These are phyloP conservation scores for Diorhabda sublineata DNA, from an alignment of 1,140 invertebrate genomes.

Conservation along the genomic window DNA sequence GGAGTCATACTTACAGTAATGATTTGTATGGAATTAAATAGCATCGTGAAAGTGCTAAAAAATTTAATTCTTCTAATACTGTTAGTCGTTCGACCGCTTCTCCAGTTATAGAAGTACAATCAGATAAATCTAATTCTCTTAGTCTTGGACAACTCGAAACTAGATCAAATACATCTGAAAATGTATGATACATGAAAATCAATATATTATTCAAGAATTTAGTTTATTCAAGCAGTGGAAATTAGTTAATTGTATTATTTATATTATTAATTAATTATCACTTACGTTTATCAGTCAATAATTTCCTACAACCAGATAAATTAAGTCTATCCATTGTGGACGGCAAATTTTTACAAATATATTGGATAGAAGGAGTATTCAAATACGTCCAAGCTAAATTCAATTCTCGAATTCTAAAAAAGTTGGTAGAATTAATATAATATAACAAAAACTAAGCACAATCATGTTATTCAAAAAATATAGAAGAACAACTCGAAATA, in stretches of 20 bases:
- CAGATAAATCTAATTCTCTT: conserved; percentile 81
- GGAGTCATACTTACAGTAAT: conserved; percentile 53
- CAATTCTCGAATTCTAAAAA: conserved; percentile 63
- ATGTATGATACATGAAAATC: not conserved
- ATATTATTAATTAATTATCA: not conserved
- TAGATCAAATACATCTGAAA: conserved; percentile 64
- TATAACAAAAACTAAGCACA: not conserved
- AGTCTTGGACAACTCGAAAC: conserved; percentile 64
- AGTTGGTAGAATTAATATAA: conserved; percentile 20
- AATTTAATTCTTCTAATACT: conserved; percentile 67
- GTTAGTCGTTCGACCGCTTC: conserved; percentile 56
- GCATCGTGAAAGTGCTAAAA: conserved; percentile 79
- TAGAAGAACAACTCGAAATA: no score
- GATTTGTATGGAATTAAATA: conserved; percentile 67
- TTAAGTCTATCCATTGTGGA: conserved; percentile 67
- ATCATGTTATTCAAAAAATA: no score
- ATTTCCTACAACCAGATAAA: conserved; percentile 72
- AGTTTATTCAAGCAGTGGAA: no score
- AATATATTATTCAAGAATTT: not conserved
- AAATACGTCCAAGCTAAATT: conserved; percentile 81
- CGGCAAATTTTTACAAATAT: conserved; percentile 61
- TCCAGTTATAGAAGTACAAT: conserved; percentile 69
- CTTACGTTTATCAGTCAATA: conserved; percentile 71
- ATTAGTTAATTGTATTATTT: no score
- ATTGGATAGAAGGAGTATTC: conserved; percentile 55